Percentiles rank a stretch among this genome's conserved stretches.
These are phyloP conservation scores for Hesperia comma DNA, from an alignment of 2,888 invertebrate genomes.

Conservation along the genomic window DNA sequence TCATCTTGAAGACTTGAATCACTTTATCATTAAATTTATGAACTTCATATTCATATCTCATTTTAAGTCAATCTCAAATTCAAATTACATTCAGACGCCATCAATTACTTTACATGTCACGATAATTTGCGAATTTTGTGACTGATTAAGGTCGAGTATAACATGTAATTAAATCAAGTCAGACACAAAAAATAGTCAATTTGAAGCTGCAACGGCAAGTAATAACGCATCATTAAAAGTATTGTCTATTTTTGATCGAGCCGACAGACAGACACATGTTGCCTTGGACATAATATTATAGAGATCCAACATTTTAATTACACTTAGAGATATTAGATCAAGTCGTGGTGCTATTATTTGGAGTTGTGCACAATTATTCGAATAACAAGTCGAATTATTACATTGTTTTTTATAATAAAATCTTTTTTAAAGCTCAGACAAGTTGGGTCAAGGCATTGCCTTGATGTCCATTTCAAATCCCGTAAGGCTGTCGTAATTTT, in stretches of 20 bases:
- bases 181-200: background rate
- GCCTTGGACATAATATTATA: conserved; percentile 8
- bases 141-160: background rate
- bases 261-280: conserved; percentile 15
- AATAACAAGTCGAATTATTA: conserved; percentile 24
- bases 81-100: background rate
- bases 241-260: conserved; percentile 10
- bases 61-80: background rate
- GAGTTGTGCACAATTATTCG: conserved; percentile 14
- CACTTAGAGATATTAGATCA: conserved; percentile 12
- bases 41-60: too few relatives aligned
- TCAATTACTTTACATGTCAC: too few relatives aligned
- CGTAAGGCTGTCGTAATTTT: conserved; percentile 38
- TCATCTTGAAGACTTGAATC: too few relatives aligned
- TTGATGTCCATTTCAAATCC: conserved; percentile 38
- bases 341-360: conserved; percentile 5
- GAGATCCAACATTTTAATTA: conserved; percentile 16
- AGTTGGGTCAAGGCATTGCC: conserved; percentile 39
- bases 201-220: background rate
- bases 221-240: conserved; percentile 4
- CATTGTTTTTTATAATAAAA: conserved; percentile 31
- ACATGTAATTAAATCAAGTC: background rate
- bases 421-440: conserved; percentile 12
- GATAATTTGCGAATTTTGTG: background rate
- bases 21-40: too few relatives aligned